A percentile compares a stretch with the other conserved stretches of the same genome.
Conservation (phyloP, 2,888 invertebrate genomes). For the Vandiemenella viatica region DNA sequence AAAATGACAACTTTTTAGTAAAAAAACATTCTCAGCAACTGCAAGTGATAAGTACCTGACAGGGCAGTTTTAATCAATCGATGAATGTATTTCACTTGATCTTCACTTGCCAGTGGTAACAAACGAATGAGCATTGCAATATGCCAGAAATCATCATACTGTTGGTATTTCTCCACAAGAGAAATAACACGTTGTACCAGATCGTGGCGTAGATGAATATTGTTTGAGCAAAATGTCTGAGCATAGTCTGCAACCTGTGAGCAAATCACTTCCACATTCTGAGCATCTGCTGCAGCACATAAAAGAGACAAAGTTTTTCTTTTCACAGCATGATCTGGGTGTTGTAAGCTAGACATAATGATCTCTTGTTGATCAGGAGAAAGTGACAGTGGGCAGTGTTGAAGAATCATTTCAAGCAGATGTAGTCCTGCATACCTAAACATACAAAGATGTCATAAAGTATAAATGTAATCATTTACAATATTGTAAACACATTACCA, state of each 20-base stretch:
- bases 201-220: conserved; percentile 4
- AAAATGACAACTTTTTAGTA: too few relatives aligned
- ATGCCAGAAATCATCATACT: conserved; percentile 11
- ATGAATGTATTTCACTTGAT: conserved; percentile 5
- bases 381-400: conserved; percentile 2
- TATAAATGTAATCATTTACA: neutral
- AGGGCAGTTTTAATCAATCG: conserved; percentile 6
- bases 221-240: neutral
- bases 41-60: too few relatives aligned
- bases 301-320: conserved; percentile 8
- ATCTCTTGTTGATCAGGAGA: conserved; percentile 10
- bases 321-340: conserved; percentile 12
- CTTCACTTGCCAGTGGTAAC: conserved; percentile 6
- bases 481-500: neutral
- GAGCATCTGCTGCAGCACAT: conserved; percentile 9
- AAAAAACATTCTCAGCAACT: too few relatives aligned
- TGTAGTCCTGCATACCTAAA: conserved; percentile 12
- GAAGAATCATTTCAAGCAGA: conserved; percentile 7
- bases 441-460: neutral
- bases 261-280: conserved; percentile 10
- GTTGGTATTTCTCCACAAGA: conserved; percentile 9
- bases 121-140: conserved; percentile 11
- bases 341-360: conserved; percentile 7
- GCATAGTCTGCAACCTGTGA: conserved; percentile 9
- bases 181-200: conserved; percentile 3